Evolutionary conservation across 2,888 invertebrate species (phyloP).

Genomic region (Brachylomia viminalis): DNA sequence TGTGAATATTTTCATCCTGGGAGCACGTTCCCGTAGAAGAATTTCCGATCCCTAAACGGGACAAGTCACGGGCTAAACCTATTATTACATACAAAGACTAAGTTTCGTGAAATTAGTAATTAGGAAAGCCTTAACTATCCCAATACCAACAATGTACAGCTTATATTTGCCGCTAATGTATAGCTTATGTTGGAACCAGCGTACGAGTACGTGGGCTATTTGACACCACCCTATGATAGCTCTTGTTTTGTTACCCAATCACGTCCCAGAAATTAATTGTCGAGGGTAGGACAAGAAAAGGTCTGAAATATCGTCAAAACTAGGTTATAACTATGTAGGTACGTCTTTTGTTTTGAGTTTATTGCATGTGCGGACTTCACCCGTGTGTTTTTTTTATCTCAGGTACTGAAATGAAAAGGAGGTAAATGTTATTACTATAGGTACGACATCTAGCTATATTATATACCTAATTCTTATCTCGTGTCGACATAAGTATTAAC

Average conservation of each 20-base stretch:
- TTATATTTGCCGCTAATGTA: constrained; percentile 8
- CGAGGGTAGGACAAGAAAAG: constrained; percentile 29
- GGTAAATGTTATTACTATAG: background rate
- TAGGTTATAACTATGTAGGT: constrained; percentile 4
- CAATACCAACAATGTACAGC: no score
- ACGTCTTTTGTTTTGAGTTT: background rate
- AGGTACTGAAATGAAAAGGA: background rate
- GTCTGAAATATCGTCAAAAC: constrained; percentile 5
- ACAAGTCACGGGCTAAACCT: no score
- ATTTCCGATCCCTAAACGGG: no score
- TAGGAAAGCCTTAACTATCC: no score
- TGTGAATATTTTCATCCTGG: no score
- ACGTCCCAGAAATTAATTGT: constrained; percentile 57
- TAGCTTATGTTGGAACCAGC: background rate
- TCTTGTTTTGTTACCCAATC: constrained; percentile 49
- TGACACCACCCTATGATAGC: background rate
- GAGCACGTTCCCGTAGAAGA: no score
- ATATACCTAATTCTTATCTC: no score
- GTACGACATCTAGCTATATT: no score
- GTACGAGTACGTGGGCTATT: constrained; percentile 29
- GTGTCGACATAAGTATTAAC: no score
- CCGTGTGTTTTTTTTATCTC: background rate
- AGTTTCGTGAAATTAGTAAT: no score
- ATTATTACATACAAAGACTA: no score
- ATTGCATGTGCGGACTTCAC: background rate